These are phyloP conservation scores for Capra hircus DNA, from an alignment of 2,113 vertebrate genomes.

Conservation along the genomic window DNA sequence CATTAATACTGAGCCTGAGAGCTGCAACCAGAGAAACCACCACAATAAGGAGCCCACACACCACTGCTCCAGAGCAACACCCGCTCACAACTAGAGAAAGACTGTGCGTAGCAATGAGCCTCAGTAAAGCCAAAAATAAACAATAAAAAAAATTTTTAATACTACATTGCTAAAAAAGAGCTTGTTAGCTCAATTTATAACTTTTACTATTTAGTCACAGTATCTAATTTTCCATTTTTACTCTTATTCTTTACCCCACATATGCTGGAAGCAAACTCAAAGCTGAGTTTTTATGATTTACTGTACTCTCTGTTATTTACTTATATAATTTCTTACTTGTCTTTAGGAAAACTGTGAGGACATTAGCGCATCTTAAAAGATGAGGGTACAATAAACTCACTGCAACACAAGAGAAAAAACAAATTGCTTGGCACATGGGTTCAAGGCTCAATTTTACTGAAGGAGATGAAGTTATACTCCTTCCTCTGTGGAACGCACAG, in stretches of 20 bases:
- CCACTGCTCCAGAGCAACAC: neutral
- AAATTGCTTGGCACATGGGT: neutral
- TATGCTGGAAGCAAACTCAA: neutral
- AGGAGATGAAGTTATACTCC: neutral
- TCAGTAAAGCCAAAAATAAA: neutral
- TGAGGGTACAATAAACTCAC: neutral
- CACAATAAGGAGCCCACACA: neutral
- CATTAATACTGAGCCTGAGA: neutral
- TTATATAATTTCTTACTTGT: neutral
- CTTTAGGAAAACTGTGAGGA: neutral
- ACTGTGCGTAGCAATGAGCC: fast-evolving
- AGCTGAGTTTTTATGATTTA: neutral
- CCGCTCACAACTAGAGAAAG: neutral
- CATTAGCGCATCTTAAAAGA: neutral
- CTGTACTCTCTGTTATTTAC: neutral
- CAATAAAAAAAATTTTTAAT: neutral
- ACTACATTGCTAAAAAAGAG: neutral
- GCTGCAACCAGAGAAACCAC: neutral
- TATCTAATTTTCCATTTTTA: neutral
- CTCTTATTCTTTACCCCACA: neutral
- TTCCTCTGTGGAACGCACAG: neutral
- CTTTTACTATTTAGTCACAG: neutral
- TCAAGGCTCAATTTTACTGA: neutral
- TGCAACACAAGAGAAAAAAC: neutral
- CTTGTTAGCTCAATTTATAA: neutral